phyloP scores from a whole-genome alignment of 2,113 vertebrate genomes.

The Illadopsis cleaveri region DNA sequence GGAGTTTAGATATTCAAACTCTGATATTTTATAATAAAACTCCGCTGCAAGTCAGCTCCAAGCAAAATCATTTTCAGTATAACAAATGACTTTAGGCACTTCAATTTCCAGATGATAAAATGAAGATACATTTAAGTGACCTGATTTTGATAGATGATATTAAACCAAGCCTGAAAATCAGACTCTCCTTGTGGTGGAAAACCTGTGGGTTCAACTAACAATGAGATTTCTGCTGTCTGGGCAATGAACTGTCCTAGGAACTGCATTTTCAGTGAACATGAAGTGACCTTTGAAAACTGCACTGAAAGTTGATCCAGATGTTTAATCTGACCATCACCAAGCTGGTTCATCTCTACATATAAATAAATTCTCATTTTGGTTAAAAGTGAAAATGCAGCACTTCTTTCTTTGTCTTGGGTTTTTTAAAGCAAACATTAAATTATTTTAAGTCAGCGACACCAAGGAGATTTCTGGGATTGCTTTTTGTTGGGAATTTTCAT shows the following conservation, averaged over 20 bases:
- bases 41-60: not conserved
- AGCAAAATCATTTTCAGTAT: not conserved
- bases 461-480: not conserved
- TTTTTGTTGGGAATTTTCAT: not conserved
- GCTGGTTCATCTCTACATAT: not conserved
- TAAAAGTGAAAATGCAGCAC: not conserved
- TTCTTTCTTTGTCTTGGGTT: not conserved
- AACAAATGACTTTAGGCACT: not conserved
- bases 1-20: not conserved
- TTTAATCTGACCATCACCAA: not conserved
- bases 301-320: not conserved
- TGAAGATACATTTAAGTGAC: not conserved
- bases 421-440: not conserved
- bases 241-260: not conserved
- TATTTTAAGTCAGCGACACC: not conserved
- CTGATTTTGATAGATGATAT: not conserved
- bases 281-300: not conserved
- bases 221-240: not conserved
- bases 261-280: not conserved
- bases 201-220: not conserved
- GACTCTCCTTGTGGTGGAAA: not conserved
- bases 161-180: not conserved
- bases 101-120: not conserved
- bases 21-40: not conserved
- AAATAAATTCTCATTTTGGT: not conserved